These are phyloP conservation scores for Eufriesea mexicana DNA, from an alignment of 1,140 invertebrate genomes.

Conservation along the genomic window DNA sequence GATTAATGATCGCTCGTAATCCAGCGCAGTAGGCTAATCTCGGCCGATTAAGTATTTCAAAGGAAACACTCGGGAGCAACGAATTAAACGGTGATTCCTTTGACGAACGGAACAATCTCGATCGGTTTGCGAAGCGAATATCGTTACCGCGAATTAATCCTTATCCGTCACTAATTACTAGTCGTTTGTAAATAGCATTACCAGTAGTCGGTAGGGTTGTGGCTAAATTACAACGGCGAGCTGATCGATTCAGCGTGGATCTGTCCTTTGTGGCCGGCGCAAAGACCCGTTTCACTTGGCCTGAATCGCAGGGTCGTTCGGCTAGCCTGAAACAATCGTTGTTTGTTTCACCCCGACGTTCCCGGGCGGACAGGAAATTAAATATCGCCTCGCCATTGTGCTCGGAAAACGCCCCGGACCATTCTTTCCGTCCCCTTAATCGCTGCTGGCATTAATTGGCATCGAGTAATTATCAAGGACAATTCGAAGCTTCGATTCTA, in stretches of 20 bases:
- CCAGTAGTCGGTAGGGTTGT: slow-evolving; percentile 46
- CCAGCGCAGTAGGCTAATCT: not conserved
- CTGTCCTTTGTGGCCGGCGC: slow-evolving; percentile 7
- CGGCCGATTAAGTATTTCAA: not conserved
- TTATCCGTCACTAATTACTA: slow-evolving; percentile 26
- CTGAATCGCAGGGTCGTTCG: not conserved
- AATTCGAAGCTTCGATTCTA: not conserved
- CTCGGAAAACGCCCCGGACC: not conserved
- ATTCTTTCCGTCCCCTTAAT: not conserved
- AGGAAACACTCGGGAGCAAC: not conserved
- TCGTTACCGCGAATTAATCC: not conserved
- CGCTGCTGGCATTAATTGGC: not conserved
- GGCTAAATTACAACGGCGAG: slow-evolving; percentile 12
- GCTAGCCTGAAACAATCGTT: not conserved
- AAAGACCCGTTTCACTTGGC: not conserved
- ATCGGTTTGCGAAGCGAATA: too few relatives aligned
- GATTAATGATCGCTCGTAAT: not conserved
- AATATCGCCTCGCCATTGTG: not conserved
- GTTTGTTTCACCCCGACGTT: not conserved
- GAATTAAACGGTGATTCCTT: slow-evolving; percentile 3
- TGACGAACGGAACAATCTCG: not conserved
- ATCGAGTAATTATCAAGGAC: not conserved
- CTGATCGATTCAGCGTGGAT: not conserved
- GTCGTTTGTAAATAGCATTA: slow-evolving; percentile 36
- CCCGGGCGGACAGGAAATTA: slow-evolving; percentile 13